These are phyloP conservation scores for Leptopilina clavipes DNA, from an alignment of 1,140 invertebrate genomes.

Conservation along the genomic window DNA sequence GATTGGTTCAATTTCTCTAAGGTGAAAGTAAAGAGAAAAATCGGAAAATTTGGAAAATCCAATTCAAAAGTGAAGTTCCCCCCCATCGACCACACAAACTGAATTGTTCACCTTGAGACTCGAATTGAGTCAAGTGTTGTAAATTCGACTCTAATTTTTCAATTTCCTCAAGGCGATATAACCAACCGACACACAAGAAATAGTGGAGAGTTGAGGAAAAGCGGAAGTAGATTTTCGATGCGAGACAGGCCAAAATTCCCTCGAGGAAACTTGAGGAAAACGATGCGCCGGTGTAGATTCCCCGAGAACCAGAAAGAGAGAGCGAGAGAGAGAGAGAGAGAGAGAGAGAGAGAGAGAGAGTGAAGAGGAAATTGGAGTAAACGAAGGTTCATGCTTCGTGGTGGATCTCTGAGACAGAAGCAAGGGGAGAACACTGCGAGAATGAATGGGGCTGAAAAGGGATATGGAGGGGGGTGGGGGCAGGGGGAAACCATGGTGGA, in stretches of 20 bases:
- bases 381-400: slow-evolving; percentile 46
- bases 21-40: neutral
- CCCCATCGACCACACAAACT: neutral
- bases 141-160: neutral
- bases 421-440: slow-evolving; percentile 36
- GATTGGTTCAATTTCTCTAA: no score
- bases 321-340: no score
- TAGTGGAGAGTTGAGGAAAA: neutral
- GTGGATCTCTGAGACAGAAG: slow-evolving; percentile 25
- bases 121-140: neutral
- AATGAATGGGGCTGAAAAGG: slow-evolving; percentile 37
- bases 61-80: neutral
- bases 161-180: slow-evolving; percentile 2
- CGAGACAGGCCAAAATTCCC: slow-evolving; percentile 39
- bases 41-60: neutral
- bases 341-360: no score
- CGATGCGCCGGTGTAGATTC: slow-evolving; percentile 44
- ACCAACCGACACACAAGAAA: neutral
- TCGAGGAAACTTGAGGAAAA: slow-evolving; percentile 46
- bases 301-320: slow-evolving; percentile 36
- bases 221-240: slow-evolving; percentile 37
- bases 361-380: slow-evolving; percentile 53
- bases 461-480: neutral
- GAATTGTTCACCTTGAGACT: neutral
- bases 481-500: slow-evolving; percentile 45